Evolutionary conservation across 2,888 invertebrate genomes (phyloP).

Genomic region (Teleiodes luculella): DNA sequence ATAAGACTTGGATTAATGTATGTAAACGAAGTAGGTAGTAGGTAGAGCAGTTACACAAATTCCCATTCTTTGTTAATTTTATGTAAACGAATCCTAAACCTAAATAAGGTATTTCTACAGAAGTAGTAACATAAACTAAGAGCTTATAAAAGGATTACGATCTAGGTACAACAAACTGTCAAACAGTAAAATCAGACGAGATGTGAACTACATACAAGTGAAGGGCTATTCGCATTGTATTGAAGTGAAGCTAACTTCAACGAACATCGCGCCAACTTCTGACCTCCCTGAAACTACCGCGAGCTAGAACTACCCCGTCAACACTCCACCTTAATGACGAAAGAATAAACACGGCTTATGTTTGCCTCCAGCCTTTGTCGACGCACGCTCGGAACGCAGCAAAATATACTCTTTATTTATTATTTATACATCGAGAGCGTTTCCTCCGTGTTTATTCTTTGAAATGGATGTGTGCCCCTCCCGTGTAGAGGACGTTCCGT

Average conservation of each 20-base stretch:
- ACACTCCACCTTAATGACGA: slow-evolving; percentile 72
- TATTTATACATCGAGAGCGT: slow-evolving; percentile 73
- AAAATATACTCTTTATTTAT: slow-evolving; percentile 72
- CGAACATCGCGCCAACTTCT: slow-evolving; percentile 21
- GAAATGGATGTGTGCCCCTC: slow-evolving; percentile 67
- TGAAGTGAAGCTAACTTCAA: background rate
- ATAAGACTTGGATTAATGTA: too few relatives aligned
- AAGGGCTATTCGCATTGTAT: background rate
- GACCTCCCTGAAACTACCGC: slow-evolving; percentile 67
- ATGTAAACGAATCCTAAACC: too few relatives aligned
- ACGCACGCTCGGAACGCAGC: slow-evolving; percentile 60
- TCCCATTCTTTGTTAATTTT: too few relatives aligned
- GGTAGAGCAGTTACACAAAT: too few relatives aligned
- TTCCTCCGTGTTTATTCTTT: slow-evolving; percentile 69
- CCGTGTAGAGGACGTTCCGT: slow-evolving; percentile 41
- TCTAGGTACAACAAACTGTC: background rate
- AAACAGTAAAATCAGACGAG: background rate
- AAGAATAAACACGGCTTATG: slow-evolving; percentile 65
- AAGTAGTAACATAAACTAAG: too few relatives aligned
- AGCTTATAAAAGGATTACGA: too few relatives aligned
- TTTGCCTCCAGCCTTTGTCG: slow-evolving; percentile 69
- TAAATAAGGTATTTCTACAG: too few relatives aligned
- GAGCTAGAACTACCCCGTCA: slow-evolving; percentile 48
- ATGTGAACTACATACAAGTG: background rate
- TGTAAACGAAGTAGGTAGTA: too few relatives aligned